Evolutionary conservation across 2,888 invertebrate species (phyloP), one percentile per base, ranked within the genome.

Genomic region (Metopia argyrocephala): DNA sequence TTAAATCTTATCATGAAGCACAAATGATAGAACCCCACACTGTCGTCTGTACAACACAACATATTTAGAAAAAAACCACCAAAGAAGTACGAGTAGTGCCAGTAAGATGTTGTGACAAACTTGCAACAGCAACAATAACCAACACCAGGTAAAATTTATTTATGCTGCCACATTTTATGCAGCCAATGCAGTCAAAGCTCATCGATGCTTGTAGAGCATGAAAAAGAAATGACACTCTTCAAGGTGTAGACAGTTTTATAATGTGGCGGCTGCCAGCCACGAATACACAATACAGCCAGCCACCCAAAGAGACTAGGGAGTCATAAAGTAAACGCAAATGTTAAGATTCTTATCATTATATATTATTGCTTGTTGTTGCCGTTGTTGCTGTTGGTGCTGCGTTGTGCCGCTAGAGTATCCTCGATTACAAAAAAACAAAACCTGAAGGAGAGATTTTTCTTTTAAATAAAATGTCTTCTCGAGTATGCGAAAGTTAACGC

Each of bases 241-340:
- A 81, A 81, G 74, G 78, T 81, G 81, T 50, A 78, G 78, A 81
- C 81, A 81, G 74, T 81, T 78, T 81, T 81, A 78, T 70, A 78
- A 70, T 62, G 69, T 62, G 61, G 61, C 78, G 61, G 61, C 78
- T 66, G 61, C 66, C 78, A 81, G 59, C 62, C 48, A 62, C 27
- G 31, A 68, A 59, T 54, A 25, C 23, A 6, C 31, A 56, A 68
- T 7, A 18, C 57, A 62, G 9, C n/a, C 27, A 31, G 15, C 38
- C 38, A 56, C 56, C 27, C 12, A 56, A 56, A 27, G 56, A 18
- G 54, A 20, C 18, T 20, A 20, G 18, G 27, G 18, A 56, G 7
- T 18, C 48, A 48, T 48, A 18, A 27, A 6, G 27, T 52, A 38
- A 38, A 4, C 38, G 38, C 38, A 15, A 38, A 38, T 12, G 12